A percentile compares a stretch with the other conserved stretches of the same genome.
Evolutionary conservation across 2,797 vertebrate genomes (phyloP).

Genomic region (Clarias fuscus): DNA sequence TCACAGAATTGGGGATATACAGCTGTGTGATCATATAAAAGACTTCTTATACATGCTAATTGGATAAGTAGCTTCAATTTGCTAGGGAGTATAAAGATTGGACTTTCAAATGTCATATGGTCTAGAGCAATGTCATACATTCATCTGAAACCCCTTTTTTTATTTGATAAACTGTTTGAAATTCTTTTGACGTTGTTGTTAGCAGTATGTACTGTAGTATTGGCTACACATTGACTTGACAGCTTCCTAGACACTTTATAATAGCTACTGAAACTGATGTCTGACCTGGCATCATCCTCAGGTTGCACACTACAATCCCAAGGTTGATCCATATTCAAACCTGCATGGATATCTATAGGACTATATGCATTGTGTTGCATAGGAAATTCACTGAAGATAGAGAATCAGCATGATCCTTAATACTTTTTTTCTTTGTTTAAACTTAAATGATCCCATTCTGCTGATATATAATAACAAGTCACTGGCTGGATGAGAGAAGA

Average conservation of each 20-base stretch:
- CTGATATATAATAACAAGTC: not conserved
- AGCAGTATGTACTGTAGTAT: not conserved
- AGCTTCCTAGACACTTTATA: not conserved
- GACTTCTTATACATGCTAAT: too few species aligned
- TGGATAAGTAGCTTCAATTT: too few species aligned
- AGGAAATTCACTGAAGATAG: not conserved
- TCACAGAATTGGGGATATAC: too few species aligned
- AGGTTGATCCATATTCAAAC: not conserved
- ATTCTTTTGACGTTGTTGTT: too few species aligned
- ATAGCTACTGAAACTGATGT: not conserved
- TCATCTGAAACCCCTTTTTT: too few species aligned
- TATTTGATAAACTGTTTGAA: too few species aligned
- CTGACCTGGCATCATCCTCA: not conserved
- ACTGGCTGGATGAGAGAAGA: not conserved
- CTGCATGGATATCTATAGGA: not conserved
- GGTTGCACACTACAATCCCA: not conserved
- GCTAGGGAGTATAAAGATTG: too few species aligned
- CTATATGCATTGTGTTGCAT: not conserved
- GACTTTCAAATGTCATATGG: too few species aligned
- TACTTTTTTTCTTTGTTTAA: not conserved
- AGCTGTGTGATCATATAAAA: too few species aligned
- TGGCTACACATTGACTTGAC: not conserved
- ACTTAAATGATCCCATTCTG: not conserved
- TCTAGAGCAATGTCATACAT: too few species aligned
- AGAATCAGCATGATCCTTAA: not conserved